A percentile compares a stretch with the other conserved stretches of the same genome.
Conservation (phyloP, 2,113 vertebrate genomes). For the Romanogobio albipinnatus region DNA sequence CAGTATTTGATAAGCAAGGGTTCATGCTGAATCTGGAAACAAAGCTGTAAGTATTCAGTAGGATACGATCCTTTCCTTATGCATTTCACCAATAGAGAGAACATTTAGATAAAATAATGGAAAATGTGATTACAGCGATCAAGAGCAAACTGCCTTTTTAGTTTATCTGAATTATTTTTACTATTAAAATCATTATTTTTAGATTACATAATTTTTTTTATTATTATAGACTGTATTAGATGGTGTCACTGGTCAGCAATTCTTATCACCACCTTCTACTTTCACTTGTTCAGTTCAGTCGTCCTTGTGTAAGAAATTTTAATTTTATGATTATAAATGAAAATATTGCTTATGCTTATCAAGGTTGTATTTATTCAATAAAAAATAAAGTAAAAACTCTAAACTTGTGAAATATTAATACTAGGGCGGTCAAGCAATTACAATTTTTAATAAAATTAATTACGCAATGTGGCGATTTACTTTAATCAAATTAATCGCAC, state of each 20-base stretch:
- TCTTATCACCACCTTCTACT: neutral
- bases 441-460: too few species aligned
- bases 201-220: too few species aligned
- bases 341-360: neutral
- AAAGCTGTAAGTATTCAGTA: constrained; percentile 88
- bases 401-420: too few species aligned
- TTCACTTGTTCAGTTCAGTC: neutral
- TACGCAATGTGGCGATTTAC: too few species aligned
- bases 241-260: neutral
- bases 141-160: neutral
- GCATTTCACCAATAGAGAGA: neutral
- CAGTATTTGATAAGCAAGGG: constrained; percentile 95
- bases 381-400: too few species aligned
- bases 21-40: constrained; percentile 93
- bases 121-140: neutral
- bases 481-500: too few species aligned
- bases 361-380: too few species aligned
- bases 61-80: constrained; percentile 40
- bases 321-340: neutral
- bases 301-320: neutral
- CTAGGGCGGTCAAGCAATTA: too few species aligned
- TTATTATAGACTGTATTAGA: too few species aligned
- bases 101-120: neutral
- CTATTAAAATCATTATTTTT: neutral
- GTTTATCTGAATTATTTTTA: neutral